Percentiles rank a stretch among this genome's conserved stretches.
These are phyloP conservation scores for Pangasius larnaudii DNA, from an alignment of 2,797 vertebrate genomes.

Conservation along the genomic window DNA sequence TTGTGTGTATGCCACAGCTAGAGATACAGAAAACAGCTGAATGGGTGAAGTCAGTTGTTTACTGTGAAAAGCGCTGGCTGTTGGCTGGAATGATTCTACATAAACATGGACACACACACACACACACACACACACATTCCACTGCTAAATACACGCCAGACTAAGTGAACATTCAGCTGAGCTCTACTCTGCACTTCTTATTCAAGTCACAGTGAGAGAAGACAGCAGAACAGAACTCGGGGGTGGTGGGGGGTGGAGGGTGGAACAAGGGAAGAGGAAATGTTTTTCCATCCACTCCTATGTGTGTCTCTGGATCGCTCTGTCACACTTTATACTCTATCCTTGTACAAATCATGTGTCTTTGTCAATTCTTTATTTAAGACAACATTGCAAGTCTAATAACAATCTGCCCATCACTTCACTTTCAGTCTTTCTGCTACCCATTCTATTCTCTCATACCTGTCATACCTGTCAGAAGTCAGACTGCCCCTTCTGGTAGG, in stretches of 20 bases:
- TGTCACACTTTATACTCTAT: neutral
- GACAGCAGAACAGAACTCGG: neutral
- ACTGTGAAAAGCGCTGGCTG: conserved; percentile 57
- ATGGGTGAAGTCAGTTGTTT: conserved; percentile 74
- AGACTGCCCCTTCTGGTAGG: conserved; percentile 68
- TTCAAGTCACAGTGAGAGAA: conserved; percentile 65
- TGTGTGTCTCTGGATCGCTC: neutral
- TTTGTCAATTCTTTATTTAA: neutral
- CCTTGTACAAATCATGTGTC: neutral
- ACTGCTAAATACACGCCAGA: conserved; percentile 48
- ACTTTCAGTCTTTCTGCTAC: neutral
- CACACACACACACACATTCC: conserved; percentile 39
- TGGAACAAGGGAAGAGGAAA: neutral
- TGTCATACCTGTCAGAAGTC: conserved; percentile 61
- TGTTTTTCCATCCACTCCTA: neutral
- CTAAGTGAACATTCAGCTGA: conserved; percentile 66
- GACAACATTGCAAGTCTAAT: neutral
- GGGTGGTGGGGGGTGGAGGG: too few species aligned
- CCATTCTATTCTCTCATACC: neutral
- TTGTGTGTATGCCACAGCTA: conserved; percentile 56
- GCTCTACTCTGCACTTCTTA: conserved; percentile 72
- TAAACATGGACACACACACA: conserved; percentile 32
- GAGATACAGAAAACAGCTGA: conserved; percentile 52
- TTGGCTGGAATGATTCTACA: conserved; percentile 32
- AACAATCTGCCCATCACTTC: neutral